phyloP scores from a whole-genome alignment of 2,797 vertebrate species.

The Rousettus madagascariensis region DNA sequence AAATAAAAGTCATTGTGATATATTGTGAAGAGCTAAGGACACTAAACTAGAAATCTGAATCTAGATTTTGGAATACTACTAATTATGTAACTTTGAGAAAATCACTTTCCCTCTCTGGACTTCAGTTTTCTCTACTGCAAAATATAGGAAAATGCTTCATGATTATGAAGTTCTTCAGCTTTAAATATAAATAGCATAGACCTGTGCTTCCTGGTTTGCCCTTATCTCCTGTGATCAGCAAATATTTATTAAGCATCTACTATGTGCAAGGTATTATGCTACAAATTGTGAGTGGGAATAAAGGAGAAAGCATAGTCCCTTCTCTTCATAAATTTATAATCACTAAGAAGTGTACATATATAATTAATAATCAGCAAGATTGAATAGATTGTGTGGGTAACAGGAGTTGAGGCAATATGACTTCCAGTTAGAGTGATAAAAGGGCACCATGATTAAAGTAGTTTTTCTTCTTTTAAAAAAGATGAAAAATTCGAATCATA shows the following conservation, averaged over 20 bases:
- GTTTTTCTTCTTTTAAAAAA: neutral
- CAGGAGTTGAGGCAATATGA: neutral
- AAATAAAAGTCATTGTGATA: constrained; percentile 16
- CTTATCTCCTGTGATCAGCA: neutral
- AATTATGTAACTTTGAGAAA: constrained; percentile 40
- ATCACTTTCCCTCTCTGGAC: neutral
- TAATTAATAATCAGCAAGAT: constrained; percentile 2
- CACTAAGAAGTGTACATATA: neutral
- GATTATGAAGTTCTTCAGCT: neutral
- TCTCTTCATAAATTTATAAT: constrained; percentile 19
- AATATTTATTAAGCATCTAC: constrained; percentile 49
- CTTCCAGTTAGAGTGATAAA: constrained; percentile 27
- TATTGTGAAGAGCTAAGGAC: neutral
- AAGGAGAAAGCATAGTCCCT: neutral
- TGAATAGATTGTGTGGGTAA: neutral
- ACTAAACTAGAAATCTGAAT: constrained; percentile 3
- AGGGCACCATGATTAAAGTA: neutral
- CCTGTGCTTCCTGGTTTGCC: neutral
- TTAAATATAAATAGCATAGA: neutral
- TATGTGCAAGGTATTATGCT: neutral
- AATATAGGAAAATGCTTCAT: neutral
- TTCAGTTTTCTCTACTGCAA: neutral
- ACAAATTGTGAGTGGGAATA: neutral
- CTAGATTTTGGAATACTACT: constrained; percentile 4
- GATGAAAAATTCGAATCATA: constrained; percentile 32